Conservation (phyloP, 1,140 invertebrate genomes). For the Dufourea novaeangliae region DNA sequence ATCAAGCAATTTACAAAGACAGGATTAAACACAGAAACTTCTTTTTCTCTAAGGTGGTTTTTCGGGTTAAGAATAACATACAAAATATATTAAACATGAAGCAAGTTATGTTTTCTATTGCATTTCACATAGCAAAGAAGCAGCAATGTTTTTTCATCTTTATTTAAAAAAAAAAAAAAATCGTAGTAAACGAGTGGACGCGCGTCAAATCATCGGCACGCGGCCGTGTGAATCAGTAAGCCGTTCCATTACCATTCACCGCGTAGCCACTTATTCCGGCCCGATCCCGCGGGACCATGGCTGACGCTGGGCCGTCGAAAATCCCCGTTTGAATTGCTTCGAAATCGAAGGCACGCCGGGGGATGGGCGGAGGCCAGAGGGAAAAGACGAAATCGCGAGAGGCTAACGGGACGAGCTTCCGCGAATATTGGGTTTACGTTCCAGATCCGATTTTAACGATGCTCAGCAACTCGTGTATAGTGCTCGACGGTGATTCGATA, state of each 20-base stretch:
- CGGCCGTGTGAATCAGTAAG: neutral
- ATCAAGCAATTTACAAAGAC: too few species aligned
- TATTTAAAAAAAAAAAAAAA: too few species aligned
- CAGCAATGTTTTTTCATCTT: too few species aligned
- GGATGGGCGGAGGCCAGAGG: neutral
- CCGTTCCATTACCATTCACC: conserved; percentile 10
- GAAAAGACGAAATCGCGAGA: conserved; percentile 13
- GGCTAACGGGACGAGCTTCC: neutral
- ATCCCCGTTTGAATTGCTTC: neutral
- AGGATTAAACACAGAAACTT: too few species aligned
- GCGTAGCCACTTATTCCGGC: neutral
- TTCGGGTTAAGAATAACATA: too few species aligned
- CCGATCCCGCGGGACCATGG: neutral
- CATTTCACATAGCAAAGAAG: too few species aligned
- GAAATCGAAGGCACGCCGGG: conserved; percentile 6
- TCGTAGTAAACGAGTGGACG: neutral
- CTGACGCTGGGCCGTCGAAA: neutral
- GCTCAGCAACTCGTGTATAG: neutral
- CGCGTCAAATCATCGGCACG: neutral
- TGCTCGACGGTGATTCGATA: neutral
- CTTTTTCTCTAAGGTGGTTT: too few species aligned
- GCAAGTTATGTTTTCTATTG: too few species aligned
- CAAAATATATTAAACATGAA: too few species aligned
- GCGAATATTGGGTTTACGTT: conserved; percentile 37
- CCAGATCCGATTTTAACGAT: conserved; percentile 39